These are phyloP conservation scores for Nephila pilipes DNA, from an alignment of 1,140 invertebrate species.

Conservation along the genomic window DNA sequence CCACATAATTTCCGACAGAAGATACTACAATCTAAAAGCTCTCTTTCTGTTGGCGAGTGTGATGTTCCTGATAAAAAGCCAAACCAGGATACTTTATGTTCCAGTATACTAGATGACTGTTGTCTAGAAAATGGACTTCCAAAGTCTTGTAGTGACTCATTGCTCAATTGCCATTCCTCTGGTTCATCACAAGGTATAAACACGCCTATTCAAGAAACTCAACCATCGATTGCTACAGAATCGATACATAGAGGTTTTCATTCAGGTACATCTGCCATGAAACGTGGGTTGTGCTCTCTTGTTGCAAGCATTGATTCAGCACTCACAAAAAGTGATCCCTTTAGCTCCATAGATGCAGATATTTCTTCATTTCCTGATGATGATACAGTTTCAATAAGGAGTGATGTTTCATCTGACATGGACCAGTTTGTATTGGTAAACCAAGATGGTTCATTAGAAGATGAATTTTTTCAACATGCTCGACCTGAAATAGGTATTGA, in stretches of 20 bases:
- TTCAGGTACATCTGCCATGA: slow-evolving; percentile 82
- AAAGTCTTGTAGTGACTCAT: slow-evolving; percentile 76
- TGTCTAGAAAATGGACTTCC: slow-evolving; percentile 65
- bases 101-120: slow-evolving; percentile 58
- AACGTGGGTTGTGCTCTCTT: slow-evolving; percentile 89
- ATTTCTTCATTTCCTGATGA: slow-evolving; percentile 83
- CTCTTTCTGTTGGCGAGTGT: slow-evolving; percentile 68
- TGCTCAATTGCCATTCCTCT: slow-evolving; percentile 74
- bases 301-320: slow-evolving; percentile 91
- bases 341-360: slow-evolving; percentile 66
- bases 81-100: slow-evolving; percentile 40
- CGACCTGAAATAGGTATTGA: slow-evolving; percentile 83
- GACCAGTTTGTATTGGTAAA: slow-evolving; percentile 82
- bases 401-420: slow-evolving; percentile 82
- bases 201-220: slow-evolving; percentile 66
- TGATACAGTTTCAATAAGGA: slow-evolving; percentile 82
- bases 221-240: slow-evolving; percentile 60
- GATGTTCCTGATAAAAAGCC: slow-evolving; percentile 50
- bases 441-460: slow-evolving; percentile 79
- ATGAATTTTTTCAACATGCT: slow-evolving; percentile 74
- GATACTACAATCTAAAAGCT: slow-evolving; percentile 69
- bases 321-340: slow-evolving; percentile 82
- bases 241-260: slow-evolving; percentile 75
- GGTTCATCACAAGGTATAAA: slow-evolving; percentile 62
- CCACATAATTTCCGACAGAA: slow-evolving; percentile 42